These are phyloP conservation scores for Ctenodactylus gundi DNA, from an alignment of 2,113 vertebrate species.

Conservation along the genomic window DNA sequence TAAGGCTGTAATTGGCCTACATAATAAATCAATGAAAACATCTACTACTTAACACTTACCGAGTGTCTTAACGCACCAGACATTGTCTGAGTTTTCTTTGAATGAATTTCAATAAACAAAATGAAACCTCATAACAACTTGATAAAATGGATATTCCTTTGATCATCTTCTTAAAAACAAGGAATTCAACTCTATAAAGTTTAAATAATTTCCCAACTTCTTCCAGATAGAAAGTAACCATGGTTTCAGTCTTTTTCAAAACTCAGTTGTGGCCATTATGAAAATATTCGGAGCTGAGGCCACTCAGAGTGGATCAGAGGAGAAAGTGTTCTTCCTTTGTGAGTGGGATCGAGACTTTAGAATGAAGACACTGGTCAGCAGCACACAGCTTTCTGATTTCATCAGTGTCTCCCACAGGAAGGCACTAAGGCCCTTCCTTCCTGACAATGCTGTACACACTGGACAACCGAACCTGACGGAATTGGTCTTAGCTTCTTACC, in stretches of 20 bases:
- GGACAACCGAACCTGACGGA: rapidly evolving
- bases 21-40: background rate
- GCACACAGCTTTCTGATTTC: background rate
- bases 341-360: background rate
- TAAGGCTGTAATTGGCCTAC: background rate
- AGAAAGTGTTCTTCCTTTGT: background rate
- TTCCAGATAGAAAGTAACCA: background rate
- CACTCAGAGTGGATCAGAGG: background rate
- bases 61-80: background rate
- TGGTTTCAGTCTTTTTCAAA: background rate
- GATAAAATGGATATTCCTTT: background rate
- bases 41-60: background rate
- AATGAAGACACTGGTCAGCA: background rate
- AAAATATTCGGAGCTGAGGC: background rate
- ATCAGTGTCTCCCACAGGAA: background rate
- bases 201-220: background rate
- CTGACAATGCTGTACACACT: too few species aligned
- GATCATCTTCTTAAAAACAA: background rate
- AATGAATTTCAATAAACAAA: background rate
- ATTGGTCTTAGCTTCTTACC: background rate
- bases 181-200: background rate
- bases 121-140: background rate
- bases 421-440: rapidly evolving
- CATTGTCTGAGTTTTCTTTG: background rate
- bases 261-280: background rate